phyloP scores from a whole-genome alignment of 2,113 vertebrate genomes.

The Takifugu flavidus region DNA sequence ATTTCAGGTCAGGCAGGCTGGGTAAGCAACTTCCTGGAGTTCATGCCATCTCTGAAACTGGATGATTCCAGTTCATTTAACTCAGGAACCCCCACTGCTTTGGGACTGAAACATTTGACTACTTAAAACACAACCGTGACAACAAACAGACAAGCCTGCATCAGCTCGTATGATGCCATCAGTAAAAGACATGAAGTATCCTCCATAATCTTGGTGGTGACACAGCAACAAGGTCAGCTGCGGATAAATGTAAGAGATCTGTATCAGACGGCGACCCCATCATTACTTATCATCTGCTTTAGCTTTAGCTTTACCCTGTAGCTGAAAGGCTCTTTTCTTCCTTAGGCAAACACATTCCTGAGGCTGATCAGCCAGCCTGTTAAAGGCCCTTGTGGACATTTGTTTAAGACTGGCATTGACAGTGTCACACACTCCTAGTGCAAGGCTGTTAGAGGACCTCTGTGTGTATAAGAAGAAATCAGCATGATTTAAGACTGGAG shows the following conservation, averaged over 20 bases:
- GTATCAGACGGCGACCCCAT: conserved; percentile 14
- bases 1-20: conserved; percentile 63
- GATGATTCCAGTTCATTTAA: conserved; percentile 64
- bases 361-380: conserved; percentile 54
- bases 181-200: not conserved
- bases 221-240: not conserved
- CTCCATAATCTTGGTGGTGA: not conserved
- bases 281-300: conserved; percentile 53
- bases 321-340: conserved; percentile 51
- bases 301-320: conserved; percentile 34
- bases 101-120: conserved; percentile 28
- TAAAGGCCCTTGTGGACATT: conserved; percentile 55
- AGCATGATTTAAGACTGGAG: not conserved
- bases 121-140: conserved; percentile 1
- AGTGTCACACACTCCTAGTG: conserved; percentile 49
- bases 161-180: not conserved
- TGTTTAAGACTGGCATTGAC: conserved; percentile 57
- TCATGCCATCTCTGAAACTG: conserved; percentile 29
- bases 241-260: not conserved
- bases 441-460: conserved; percentile 22
- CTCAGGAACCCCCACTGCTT: conserved; percentile 16
- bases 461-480: conserved; percentile 3
- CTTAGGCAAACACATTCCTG: conserved; percentile 70
- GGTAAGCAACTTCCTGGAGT: conserved; percentile 41
- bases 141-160: not conserved